These are phyloP conservation scores for Actinia tenebrosa DNA, from an alignment of 64 coral and sea anemone species.

Conservation along the genomic window DNA sequence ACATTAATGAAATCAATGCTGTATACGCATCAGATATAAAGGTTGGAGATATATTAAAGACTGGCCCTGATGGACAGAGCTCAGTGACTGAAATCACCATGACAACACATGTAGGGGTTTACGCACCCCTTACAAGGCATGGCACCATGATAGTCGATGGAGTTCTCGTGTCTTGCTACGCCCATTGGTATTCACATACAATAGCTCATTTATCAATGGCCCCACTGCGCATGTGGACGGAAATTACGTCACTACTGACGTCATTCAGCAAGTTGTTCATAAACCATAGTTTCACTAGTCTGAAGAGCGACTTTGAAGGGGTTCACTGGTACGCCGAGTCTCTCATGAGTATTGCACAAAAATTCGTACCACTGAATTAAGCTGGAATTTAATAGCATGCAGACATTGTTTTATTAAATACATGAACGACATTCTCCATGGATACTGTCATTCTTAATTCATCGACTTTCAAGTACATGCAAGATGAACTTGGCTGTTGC, in stretches of 20 bases:
- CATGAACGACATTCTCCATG: too few species aligned
- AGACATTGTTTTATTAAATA: background rate
- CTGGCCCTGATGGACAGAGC: background rate
- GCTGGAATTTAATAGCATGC: background rate
- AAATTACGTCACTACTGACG: background rate
- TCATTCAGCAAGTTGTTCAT: constrained; percentile 4
- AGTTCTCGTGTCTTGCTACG: constrained; percentile 84
- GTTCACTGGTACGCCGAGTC: constrained; percentile 13
- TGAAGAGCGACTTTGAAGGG: background rate
- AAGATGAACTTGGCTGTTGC: too few species aligned
- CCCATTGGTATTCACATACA: constrained; percentile 70
- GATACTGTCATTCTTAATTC: too few species aligned
- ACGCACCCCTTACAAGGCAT: constrained; percentile 80
- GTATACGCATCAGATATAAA: constrained; percentile 51
- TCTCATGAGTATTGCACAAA: constrained; percentile 14
- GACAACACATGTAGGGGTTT: constrained; percentile 56
- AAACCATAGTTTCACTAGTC: background rate
- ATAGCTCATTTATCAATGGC: constrained; percentile 69
- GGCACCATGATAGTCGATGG: constrained; percentile 78
- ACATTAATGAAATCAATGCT: background rate
- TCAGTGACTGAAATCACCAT: constrained; percentile 20
- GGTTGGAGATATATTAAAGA: constrained; percentile 20
- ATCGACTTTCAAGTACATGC: too few species aligned
- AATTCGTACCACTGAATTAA: background rate
- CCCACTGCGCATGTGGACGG: constrained; percentile 46